A percentile compares a stretch with the other conserved stretches of the same genome.
phyloP scores from a whole-genome alignment of 2,113 vertebrate genomes.

The Psilopogon haemacephalus region DNA sequence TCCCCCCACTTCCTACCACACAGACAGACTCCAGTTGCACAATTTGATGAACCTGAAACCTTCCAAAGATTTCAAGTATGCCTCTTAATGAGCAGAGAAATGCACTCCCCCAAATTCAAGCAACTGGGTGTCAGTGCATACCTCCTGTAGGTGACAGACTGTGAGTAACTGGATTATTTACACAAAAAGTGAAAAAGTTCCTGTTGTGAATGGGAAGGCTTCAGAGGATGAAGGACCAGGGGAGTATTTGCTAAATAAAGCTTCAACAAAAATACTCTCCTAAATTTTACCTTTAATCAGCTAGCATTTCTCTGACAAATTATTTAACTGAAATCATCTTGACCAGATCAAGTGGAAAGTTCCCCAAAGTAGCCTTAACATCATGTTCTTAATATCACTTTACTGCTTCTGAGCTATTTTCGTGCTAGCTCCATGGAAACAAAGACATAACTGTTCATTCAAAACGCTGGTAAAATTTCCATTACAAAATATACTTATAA shows the following conservation, averaged over 20 bases:
- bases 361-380: not conserved
- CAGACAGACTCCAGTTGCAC: not conserved
- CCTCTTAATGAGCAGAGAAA: not conserved
- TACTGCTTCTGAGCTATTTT: slow-evolving; percentile 26
- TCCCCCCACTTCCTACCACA: not conserved
- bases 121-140: not conserved
- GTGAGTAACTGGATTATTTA: not conserved
- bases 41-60: not conserved
- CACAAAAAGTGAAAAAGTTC: not conserved
- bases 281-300: not conserved
- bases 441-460: slow-evolving; percentile 53
- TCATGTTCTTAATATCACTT: slow-evolving; percentile 9
- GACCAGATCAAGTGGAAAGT: not conserved
- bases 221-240: not conserved
- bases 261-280: not conserved
- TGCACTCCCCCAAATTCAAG: not conserved
- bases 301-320: not conserved
- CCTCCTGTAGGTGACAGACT: not conserved
- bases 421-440: slow-evolving; percentile 55
- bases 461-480: slow-evolving; percentile 55
- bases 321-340: not conserved
- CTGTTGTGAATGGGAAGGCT: not conserved
- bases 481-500: slow-evolving; percentile 40
- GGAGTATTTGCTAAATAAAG: not conserved
- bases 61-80: not conserved